These are phyloP conservation scores for Rhagonycha fulva DNA, from an alignment of 2,888 invertebrate genomes.

Conservation along the genomic window DNA sequence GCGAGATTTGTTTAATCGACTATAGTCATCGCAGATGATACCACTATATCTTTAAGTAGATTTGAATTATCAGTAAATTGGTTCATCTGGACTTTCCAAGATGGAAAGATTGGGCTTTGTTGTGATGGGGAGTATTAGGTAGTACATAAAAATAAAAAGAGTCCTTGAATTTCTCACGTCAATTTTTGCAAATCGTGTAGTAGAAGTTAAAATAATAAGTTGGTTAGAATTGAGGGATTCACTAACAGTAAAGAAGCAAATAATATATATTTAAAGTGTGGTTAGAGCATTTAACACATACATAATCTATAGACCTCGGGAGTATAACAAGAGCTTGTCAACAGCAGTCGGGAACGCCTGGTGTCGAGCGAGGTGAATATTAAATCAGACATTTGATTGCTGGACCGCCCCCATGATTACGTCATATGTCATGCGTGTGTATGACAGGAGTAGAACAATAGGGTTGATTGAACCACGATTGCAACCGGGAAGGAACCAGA, in stretches of 20 bases:
- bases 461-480: slow-evolving; percentile 52
- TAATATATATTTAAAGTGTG: slow-evolving; percentile 48
- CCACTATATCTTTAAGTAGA: slow-evolving; percentile 22
- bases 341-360: slow-evolving; percentile 51
- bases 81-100: not conserved
- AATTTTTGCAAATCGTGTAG: not conserved
- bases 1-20: slow-evolving; percentile 52
- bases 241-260: slow-evolving; percentile 16
- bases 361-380: slow-evolving; percentile 53
- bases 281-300: slow-evolving; percentile 50
- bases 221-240: slow-evolving; percentile 10
- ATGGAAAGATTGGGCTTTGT: not conserved
- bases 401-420: slow-evolving; percentile 54
- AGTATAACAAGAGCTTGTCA: slow-evolving; percentile 51
- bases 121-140: not conserved
- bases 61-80: not conserved
- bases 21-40: slow-evolving; percentile 43
- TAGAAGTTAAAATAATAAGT: slow-evolving; percentile 3
- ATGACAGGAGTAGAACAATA: slow-evolving; percentile 53
- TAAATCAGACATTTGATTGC: slow-evolving; percentile 56
- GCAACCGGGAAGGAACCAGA: slow-evolving; percentile 39
- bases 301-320: slow-evolving; percentile 40
- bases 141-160: not conserved
- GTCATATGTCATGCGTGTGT: slow-evolving; percentile 54
- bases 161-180: not conserved